These are phyloP conservation scores for Mythimna impura DNA, from an alignment of 2,888 invertebrate species.

Conservation along the genomic window DNA sequence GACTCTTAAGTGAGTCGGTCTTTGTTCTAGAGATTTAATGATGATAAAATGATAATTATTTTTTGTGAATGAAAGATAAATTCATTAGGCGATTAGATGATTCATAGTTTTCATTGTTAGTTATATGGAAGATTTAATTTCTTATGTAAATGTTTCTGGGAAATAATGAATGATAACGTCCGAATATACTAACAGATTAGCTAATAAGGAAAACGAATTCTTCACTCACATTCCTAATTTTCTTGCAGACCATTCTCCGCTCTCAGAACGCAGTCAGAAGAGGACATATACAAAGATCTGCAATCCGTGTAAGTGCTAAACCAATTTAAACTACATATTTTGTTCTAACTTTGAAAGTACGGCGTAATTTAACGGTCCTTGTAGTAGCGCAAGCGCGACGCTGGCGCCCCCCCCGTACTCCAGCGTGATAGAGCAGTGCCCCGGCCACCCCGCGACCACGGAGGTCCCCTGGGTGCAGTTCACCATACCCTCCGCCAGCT, in stretches of 20 bases:
- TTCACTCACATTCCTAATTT: constrained; percentile 2
- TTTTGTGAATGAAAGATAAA: constrained; percentile 34
- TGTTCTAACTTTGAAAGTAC: constrained; percentile 46
- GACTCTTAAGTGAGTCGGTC: constrained; percentile 91
- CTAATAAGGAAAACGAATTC: neutral
- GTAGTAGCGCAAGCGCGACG: constrained; percentile 78
- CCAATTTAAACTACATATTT: constrained; percentile 16
- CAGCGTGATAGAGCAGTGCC: constrained; percentile 68
- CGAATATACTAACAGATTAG: constrained; percentile 8
- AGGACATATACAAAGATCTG: constrained; percentile 96
- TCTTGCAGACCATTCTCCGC: constrained; percentile 95
- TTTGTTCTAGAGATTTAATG: neutral
- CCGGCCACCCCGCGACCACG: constrained; percentile 68
- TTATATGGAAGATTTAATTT: constrained; percentile 6
- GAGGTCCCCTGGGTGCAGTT: constrained; percentile 92
- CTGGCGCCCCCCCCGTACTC: constrained; percentile 76
- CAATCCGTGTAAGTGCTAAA: constrained; percentile 93
- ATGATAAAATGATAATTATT: constrained; percentile 19
- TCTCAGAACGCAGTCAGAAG: constrained; percentile 94
- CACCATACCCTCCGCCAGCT: constrained; percentile 91
- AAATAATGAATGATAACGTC: constrained; percentile 15
- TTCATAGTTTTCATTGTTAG: constrained; percentile 21
- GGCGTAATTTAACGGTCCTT: constrained; percentile 62
- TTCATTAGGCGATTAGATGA: constrained; percentile 27
- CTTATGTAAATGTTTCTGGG: constrained; percentile 8